Conservation (phyloP, 2,113 vertebrate species). For the Callospermophilus lateralis region DNA sequence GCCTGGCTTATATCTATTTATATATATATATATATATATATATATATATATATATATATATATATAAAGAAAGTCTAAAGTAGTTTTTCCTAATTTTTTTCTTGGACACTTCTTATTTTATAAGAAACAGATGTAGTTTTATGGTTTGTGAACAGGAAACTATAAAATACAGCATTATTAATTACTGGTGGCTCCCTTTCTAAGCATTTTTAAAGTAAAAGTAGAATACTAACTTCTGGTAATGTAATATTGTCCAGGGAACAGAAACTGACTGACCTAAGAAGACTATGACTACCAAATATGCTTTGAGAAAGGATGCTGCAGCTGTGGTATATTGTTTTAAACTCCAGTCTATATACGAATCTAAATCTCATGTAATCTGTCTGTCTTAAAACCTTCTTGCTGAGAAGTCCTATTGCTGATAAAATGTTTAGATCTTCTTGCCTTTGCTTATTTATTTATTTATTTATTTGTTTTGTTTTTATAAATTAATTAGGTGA, state of each 20-base stretch:
- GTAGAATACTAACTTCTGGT: neutral
- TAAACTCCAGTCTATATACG: neutral
- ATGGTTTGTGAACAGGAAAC: neutral
- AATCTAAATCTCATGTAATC: neutral
- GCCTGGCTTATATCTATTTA: no score
- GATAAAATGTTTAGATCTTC: neutral
- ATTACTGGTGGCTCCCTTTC: neutral
- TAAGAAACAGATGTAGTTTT: neutral
- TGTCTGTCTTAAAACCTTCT: neutral
- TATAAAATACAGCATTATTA: neutral
- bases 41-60: no score
- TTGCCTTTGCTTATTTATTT: neutral
- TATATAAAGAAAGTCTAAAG: no score
- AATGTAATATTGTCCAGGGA: neutral
- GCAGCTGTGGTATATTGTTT: neutral
- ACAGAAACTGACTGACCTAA: neutral
- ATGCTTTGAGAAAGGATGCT: neutral
- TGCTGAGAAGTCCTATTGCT: neutral
- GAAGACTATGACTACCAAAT: neutral
- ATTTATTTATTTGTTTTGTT: neutral
- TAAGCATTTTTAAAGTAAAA: neutral
- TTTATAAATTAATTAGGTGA: neutral
- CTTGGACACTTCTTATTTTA: neutral
- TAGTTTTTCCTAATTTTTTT: neutral
- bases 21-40: no score